Evolutionary conservation across 2,888 invertebrate species (phyloP).

Genomic region (Pristionchus maxplancki): DNA sequence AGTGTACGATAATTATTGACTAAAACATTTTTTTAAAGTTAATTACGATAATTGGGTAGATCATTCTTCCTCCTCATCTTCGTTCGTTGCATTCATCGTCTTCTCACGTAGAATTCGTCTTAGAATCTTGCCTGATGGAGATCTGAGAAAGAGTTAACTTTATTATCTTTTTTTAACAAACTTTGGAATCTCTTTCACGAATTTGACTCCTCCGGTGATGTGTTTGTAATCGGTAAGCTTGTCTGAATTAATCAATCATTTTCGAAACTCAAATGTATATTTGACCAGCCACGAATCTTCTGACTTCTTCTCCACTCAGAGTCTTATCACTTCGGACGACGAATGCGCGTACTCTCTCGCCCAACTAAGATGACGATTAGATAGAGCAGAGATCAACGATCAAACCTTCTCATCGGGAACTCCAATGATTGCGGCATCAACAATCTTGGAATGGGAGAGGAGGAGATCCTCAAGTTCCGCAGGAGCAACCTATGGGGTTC

Average conservation of each 20-base stretch:
- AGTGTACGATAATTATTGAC: no score
- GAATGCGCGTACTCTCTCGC: slow-evolving; percentile 78
- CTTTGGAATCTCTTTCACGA: slow-evolving; percentile 42
- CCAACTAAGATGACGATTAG: slow-evolving; percentile 59
- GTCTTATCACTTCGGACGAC: slow-evolving; percentile 55
- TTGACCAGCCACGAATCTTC: slow-evolving; percentile 52
- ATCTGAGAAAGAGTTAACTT: neutral
- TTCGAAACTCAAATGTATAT: neutral
- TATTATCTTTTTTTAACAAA: neutral
- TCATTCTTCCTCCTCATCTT: slow-evolving; percentile 22
- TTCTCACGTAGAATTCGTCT: slow-evolving; percentile 27
- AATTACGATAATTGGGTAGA: no score
- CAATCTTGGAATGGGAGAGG: slow-evolving; percentile 84
- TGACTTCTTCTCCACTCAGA: slow-evolving; percentile 52
- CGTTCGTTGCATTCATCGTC: neutral
- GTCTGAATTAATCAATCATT: neutral
- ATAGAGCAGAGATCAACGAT: neutral
- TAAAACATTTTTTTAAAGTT: no score
- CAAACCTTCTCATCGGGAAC: slow-evolving; percentile 81
- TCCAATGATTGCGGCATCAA: slow-evolving; percentile 89
- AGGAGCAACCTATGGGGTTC: slow-evolving; percentile 84
- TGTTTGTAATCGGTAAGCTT: slow-evolving; percentile 34
- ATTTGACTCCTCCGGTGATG: slow-evolving; percentile 33
- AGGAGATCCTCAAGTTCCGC: slow-evolving; percentile 91
- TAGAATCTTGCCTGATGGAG: slow-evolving; percentile 40